These are phyloP conservation scores for Tyto alba DNA, from an alignment of 2,113 vertebrate species.

Conservation along the genomic window DNA sequence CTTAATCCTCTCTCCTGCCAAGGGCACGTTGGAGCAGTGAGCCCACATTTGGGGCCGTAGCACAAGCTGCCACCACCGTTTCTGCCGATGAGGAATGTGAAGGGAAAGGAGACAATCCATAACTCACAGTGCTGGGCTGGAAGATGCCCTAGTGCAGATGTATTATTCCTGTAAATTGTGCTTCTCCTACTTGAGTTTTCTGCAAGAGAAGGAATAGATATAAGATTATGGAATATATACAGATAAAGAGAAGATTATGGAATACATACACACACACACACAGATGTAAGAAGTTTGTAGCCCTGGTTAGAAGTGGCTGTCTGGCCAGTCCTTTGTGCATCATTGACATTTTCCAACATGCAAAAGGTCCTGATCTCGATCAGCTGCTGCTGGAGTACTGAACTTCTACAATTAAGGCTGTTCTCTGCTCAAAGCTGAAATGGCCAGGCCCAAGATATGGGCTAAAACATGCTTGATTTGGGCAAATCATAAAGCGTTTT, in stretches of 20 bases:
- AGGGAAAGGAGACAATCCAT: neutral
- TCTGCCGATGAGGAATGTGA: neutral
- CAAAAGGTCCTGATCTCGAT: neutral
- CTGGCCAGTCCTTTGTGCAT: neutral
- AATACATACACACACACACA: accelerated
- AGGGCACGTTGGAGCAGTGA: neutral
- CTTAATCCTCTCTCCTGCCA: neutral
- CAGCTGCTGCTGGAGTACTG: neutral
- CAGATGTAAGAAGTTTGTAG: neutral
- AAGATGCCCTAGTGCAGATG: neutral
- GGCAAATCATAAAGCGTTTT: neutral
- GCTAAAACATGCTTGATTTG: neutral
- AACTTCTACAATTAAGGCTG: neutral
- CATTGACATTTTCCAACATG: neutral
- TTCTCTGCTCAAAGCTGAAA: neutral
- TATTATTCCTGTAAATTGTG: neutral
- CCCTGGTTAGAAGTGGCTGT: neutral
- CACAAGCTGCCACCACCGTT: neutral
- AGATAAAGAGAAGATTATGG: neutral
- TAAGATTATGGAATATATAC: neutral
- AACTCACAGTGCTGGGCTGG: neutral
- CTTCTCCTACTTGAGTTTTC: neutral
- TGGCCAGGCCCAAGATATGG: neutral
- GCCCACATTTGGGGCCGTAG: accelerated
- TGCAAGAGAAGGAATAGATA: neutral